A percentile compares a stretch with the other conserved stretches of the same genome.
phyloP scores from a whole-genome alignment of 2,888 invertebrate genomes.

The Drosophila flavopinicola region DNA sequence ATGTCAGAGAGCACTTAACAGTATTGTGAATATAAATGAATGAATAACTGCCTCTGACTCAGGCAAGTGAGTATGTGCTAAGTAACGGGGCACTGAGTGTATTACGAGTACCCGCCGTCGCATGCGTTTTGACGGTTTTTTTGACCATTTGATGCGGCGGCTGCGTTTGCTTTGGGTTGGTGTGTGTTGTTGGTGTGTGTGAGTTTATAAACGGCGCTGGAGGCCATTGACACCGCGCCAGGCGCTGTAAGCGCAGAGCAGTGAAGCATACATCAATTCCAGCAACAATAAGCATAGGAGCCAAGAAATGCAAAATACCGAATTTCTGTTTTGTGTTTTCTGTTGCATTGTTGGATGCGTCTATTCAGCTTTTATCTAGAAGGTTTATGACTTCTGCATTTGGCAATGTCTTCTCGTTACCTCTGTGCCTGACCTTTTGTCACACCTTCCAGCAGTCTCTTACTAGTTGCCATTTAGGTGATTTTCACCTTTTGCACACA shows the following conservation, averaged over 20 bases:
- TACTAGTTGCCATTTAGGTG: slow-evolving; percentile 30
- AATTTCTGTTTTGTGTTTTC: slow-evolving; percentile 4
- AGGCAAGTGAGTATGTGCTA: slow-evolving; percentile 12
- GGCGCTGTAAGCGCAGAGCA: slow-evolving; percentile 55
- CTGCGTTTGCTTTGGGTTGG: slow-evolving; percentile 19
- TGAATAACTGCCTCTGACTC: slow-evolving; percentile 53
- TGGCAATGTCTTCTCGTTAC: slow-evolving; percentile 32
- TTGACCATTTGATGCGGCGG: slow-evolving; percentile 53
- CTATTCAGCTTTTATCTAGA: slow-evolving; percentile 32
- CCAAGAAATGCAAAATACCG: slow-evolving; percentile 53
- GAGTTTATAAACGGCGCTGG: slow-evolving; percentile 45
- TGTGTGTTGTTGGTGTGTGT: slow-evolving; percentile 16
- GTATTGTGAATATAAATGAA: slow-evolving; percentile 60
- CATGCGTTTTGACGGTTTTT: slow-evolving; percentile 51
- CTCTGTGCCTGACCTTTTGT: slow-evolving; percentile 31
- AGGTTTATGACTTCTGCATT: slow-evolving; percentile 50
- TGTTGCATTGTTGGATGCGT: slow-evolving; percentile 59
- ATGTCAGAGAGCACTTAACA: slow-evolving; percentile 55
- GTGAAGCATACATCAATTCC: slow-evolving; percentile 64
- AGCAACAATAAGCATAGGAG: slow-evolving; percentile 23
- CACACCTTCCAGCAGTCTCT: slow-evolving; percentile 4
- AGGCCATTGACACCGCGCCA: slow-evolving; percentile 68
- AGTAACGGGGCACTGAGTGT: slow-evolving; percentile 37
- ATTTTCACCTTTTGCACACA: slow-evolving; percentile 38
- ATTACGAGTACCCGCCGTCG: slow-evolving; percentile 25